Conservation (phyloP, 1,140 invertebrate species). For the Drosophila aff. region DNA sequence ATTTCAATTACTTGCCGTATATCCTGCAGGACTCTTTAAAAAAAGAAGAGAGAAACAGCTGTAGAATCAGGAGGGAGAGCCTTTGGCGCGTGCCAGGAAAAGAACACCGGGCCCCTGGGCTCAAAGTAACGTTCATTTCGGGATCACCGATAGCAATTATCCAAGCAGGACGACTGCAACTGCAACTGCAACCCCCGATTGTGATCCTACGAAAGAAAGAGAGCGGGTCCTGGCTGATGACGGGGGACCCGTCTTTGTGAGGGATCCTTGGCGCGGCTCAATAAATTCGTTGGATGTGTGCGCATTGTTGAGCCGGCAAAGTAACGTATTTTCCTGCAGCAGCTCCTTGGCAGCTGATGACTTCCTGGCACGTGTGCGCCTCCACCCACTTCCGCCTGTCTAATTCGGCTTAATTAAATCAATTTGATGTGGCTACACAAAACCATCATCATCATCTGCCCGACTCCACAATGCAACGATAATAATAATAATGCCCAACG, state of each 20-base stretch:
- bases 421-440: conserved; percentile 66
- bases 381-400: conserved; percentile 53
- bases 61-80: conserved; percentile 27
- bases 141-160: conserved; percentile 80
- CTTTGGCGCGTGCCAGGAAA: conserved; percentile 70
- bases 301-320: conserved; percentile 50
- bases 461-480: conserved; percentile 34
- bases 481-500: conserved; percentile 25
- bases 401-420: conserved; percentile 76
- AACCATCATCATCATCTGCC: conserved; percentile 51
- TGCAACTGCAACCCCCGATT: conserved; percentile 64
- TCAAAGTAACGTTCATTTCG: conserved; percentile 70
- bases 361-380: conserved; percentile 76
- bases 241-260: conserved; percentile 34
- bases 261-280: conserved; percentile 37
- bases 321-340: conserved; percentile 65
- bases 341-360: conserved; percentile 36
- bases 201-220: neutral
- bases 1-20: conserved; percentile 28
- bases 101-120: conserved; percentile 68
- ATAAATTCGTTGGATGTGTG: conserved; percentile 23
- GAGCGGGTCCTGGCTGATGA: conserved; percentile 32
- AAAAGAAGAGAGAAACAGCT: conserved; percentile 27
- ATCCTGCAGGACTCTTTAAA: conserved; percentile 35
- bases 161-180: conserved; percentile 47